Base-by-base conservation (phyloP, 2,797 vertebrate genomes). In the Eptatretus atami region DNA sequence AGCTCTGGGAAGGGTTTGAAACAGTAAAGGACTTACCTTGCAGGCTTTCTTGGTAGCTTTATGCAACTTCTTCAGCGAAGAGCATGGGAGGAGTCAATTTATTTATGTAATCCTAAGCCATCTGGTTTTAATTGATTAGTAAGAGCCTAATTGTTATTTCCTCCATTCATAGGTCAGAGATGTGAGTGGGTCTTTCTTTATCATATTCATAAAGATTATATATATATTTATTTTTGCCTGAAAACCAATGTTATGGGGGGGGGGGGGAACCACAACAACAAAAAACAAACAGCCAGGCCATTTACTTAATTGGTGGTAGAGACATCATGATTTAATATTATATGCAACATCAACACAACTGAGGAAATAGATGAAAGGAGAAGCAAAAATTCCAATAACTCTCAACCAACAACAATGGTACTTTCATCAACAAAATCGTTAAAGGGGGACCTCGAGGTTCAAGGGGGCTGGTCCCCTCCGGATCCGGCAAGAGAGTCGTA, bases 401-500 rank as follows among this genome's bases (percentile, higher is more conserved):
- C 63, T 77, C 79, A 90, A 67, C 83, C 86, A 6, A 93, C 84
- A n/a, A 85, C 1, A n/a, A 94, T 74, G 0, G 71, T 8, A 6
- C 85, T 74, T 0, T 87, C 80, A 1, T 80, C 70, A 53, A 68
- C 2, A 65, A 90, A 90, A 68, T 86, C 71, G 1, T 95, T n/a
- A 86, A 3, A 1, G 55, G 0, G 84, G 84, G 64, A 90, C 80
- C 71, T 93, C 85, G 1, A 92, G 78, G 69, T 90, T 94, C 67
- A 79, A 73, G 1, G 85, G 85, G 1, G 85, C 84, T 0, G 87
- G 84, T 14, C 86, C 85, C 74, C 81, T 88, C 53, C 83, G 76
- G 70, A 90, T 87, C 69, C 84, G 78, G 53, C 85, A 6, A 83
- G 93, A 1, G 81, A 78, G 2, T 94, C 87, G 0, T 96, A 96